Evolutionary conservation across 2,113 vertebrate genomes (phyloP).

Genomic region (Lagopus leucura): DNA sequence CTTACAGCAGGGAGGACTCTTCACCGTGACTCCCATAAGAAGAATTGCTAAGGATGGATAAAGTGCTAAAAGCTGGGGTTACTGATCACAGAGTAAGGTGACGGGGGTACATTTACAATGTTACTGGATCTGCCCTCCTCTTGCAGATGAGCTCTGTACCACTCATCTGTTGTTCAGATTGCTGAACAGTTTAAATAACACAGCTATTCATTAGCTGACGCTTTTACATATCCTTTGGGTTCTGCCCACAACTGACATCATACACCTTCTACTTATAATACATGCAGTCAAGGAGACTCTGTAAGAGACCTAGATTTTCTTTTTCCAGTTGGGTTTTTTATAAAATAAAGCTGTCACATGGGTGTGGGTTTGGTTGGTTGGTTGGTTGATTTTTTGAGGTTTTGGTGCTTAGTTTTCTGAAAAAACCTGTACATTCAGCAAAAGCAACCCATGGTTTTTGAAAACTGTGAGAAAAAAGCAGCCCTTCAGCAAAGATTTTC

Average conservation of each 20-base stretch:
- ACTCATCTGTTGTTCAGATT: background rate
- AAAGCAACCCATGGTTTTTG: background rate
- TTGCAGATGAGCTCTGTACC: background rate
- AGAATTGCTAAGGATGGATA: background rate
- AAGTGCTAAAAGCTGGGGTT: background rate
- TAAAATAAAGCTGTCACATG: background rate
- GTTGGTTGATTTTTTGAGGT: background rate
- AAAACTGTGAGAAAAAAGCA: background rate
- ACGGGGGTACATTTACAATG: background rate
- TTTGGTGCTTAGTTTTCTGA: background rate
- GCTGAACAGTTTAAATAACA: background rate
- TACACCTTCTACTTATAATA: background rate
- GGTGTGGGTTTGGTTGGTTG: background rate
- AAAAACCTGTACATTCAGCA: background rate
- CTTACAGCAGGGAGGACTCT: background rate
- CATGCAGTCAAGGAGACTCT: background rate
- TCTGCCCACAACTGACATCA: background rate
- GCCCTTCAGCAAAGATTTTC: background rate
- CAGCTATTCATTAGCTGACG: background rate
- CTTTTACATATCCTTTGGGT: background rate
- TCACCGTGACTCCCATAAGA: background rate
- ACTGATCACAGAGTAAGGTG: background rate
- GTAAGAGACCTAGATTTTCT: background rate
- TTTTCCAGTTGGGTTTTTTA: background rate
- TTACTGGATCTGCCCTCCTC: background rate